Percentiles rank a stretch among this genome's conserved stretches.
phyloP scores from a whole-genome alignment of 2,797 vertebrate genomes.

The Lagodon rhomboides region DNA sequence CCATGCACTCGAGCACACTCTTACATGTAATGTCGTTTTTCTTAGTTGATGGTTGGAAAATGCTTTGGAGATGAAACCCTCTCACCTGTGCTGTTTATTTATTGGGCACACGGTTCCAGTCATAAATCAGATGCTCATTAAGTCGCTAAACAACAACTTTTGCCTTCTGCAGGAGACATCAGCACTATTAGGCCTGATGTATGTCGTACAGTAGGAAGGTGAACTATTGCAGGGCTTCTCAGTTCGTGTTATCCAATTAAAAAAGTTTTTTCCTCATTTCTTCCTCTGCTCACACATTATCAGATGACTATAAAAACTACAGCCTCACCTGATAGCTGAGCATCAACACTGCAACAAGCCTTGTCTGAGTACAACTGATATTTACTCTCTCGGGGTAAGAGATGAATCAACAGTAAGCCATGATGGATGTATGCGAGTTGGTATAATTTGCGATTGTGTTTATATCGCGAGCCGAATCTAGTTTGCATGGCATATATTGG shows the following conservation, averaged over 20 bases:
- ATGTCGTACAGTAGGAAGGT: constrained; percentile 45
- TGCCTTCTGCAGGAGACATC: constrained; percentile 64
- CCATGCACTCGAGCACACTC: constrained; percentile 1
- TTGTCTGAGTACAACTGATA: constrained; percentile 15
- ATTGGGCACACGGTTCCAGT: constrained; percentile 44
- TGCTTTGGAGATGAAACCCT: constrained; percentile 52
- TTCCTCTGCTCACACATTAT: constrained; percentile 14
- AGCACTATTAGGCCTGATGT: constrained; percentile 66
- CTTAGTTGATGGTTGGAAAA: constrained; percentile 60
- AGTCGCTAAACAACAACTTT: constrained; percentile 73
- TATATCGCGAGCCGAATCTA: neutral
- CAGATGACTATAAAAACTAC: neutral
- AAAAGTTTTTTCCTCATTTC: neutral
- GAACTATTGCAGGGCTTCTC: constrained; percentile 27
- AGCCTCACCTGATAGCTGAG: neutral
- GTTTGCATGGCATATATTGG: neutral
- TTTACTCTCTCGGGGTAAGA: neutral
- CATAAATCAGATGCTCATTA: constrained; percentile 77
- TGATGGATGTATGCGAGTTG: neutral
- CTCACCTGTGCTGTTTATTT: constrained; percentile 67
- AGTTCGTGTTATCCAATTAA: constrained; percentile 49
- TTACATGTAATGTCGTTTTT: constrained; percentile 37
- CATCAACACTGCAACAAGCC: neutral
- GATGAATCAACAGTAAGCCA: constrained; percentile 8
- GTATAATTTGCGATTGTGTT: too few relatives aligned